These are phyloP conservation scores for Oenanthe melanoleuca DNA, from an alignment of 2,113 vertebrate genomes.

Conservation along the genomic window DNA sequence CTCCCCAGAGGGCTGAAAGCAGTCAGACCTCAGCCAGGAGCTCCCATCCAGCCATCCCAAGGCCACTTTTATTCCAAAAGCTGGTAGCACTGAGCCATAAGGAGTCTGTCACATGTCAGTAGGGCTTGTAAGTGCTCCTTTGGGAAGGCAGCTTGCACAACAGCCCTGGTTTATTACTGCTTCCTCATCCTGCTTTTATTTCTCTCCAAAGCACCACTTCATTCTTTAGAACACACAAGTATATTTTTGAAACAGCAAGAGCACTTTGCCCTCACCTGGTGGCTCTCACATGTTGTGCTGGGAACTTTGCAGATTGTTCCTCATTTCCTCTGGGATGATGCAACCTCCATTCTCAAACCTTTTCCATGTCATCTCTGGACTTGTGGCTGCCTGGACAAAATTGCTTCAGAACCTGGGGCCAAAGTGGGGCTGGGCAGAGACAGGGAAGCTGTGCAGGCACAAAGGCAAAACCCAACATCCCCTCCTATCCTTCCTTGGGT, in stretches of 20 bases:
- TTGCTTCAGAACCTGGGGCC: neutral
- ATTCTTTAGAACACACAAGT: conserved; percentile 38
- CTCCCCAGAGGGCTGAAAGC: neutral
- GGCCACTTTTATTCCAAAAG: neutral
- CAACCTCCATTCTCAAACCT: neutral
- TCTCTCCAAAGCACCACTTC: conserved; percentile 34
- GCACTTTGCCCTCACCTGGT: neutral
- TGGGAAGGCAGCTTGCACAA: conserved; percentile 1
- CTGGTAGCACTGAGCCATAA: neutral
- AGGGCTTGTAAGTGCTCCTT: neutral
- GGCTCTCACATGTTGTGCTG: neutral
- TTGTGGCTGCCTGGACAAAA: neutral
- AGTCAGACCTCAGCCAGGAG: neutral
- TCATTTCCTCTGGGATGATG: neutral
- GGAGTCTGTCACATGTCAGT: neutral
- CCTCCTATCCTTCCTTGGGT: accelerated
- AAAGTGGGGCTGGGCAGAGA: neutral
- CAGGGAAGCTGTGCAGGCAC: neutral
- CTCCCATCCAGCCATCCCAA: neutral
- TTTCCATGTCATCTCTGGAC: neutral
- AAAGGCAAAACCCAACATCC: neutral
- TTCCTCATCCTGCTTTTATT: conserved; percentile 26
- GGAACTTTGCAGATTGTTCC: neutral
- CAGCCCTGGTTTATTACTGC: conserved; percentile 16
- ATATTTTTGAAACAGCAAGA: neutral